phyloP scores from a whole-genome alignment of 2,888 invertebrate species.

The Leptogaster cylindrica region DNA sequence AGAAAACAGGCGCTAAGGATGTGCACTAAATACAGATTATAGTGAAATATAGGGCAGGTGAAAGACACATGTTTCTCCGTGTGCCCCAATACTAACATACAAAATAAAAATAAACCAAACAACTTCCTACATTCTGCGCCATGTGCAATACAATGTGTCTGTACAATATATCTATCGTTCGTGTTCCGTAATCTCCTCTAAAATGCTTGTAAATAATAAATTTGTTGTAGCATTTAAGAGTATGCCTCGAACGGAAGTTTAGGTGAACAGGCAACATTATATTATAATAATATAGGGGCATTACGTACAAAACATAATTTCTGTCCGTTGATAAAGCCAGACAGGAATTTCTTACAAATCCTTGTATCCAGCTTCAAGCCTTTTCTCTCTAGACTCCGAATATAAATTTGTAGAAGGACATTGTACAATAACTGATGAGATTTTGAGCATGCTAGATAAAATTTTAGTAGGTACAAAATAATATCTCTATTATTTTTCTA shows the following conservation, averaged over 20 bases:
- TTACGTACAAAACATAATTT: conserved; percentile 37
- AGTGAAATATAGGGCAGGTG: conserved; percentile 28
- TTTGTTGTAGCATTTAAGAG: conserved; percentile 16
- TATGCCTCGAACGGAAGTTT: conserved; percentile 42
- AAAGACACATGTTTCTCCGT: conserved; percentile 26
- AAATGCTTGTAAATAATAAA: conserved; percentile 46
- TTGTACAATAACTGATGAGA: too few species aligned
- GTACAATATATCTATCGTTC: too few species aligned
- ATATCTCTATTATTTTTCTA: too few species aligned
- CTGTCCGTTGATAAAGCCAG: conserved; percentile 21
- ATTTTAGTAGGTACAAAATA: too few species aligned
- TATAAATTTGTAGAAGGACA: too few species aligned
- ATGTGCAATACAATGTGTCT: conserved; percentile 39
- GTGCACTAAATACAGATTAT: conserved; percentile 38
- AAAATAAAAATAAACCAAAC: too few species aligned
- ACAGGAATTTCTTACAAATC: conserved; percentile 28
- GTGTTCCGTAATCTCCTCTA: conserved; percentile 45
- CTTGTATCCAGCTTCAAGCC: conserved; percentile 7
- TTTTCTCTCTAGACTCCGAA: conserved; percentile 21
- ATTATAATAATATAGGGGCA: conserved; percentile 42
- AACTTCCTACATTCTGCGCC: conserved; percentile 13
- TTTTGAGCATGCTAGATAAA: too few species aligned
- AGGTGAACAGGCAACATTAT: conserved; percentile 45
- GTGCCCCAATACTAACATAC: neutral
- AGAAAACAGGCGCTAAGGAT: neutral